These are phyloP conservation scores for Atrina japonica DNA, from an alignment of 2,888 invertebrate genomes.

Conservation along the genomic window DNA sequence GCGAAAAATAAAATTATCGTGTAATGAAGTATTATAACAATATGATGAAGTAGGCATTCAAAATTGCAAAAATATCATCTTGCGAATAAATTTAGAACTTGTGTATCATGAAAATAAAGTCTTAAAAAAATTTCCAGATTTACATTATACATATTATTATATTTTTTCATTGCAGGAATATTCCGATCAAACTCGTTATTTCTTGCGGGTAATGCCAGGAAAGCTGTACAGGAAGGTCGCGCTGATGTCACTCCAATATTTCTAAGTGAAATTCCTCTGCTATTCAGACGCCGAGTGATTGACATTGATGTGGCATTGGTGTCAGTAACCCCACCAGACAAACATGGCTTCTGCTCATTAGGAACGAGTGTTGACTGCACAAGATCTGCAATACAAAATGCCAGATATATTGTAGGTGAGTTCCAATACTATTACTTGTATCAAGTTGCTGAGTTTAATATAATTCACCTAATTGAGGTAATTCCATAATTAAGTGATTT, in stretches of 20 bases:
- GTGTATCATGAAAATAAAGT: too few relatives aligned
- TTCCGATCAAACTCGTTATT: conserved; percentile 93
- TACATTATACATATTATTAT: too few relatives aligned
- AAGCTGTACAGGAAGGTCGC: conserved; percentile 92
- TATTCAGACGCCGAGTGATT: conserved; percentile 92
- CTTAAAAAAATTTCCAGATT: too few relatives aligned
- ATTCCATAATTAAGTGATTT: too few relatives aligned
- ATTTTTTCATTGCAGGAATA: conserved; percentile 81
- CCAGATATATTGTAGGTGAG: conserved; percentile 93
- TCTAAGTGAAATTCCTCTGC: conserved; percentile 93
- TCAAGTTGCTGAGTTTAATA: too few relatives aligned
- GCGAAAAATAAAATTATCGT: too few relatives aligned
- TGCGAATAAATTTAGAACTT: too few relatives aligned
- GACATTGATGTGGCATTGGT: conserved; percentile 88
- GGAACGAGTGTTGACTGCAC: conserved; percentile 97
- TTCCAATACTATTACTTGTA: too few relatives aligned
- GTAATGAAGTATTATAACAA: too few relatives aligned
- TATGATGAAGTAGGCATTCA: too few relatives aligned
- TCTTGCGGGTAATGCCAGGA: conserved; percentile 95
- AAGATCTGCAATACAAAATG: conserved; percentile 90
- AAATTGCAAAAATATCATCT: too few relatives aligned
- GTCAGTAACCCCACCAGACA: conserved; percentile 87
- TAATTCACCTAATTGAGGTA: too few relatives aligned
- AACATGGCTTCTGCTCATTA: conserved; percentile 94
- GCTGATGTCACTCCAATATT: conserved; percentile 95